Base-by-base conservation (phyloP, 2,888 invertebrate genomes). In the Leptinotarsa haldemani region DNA sequence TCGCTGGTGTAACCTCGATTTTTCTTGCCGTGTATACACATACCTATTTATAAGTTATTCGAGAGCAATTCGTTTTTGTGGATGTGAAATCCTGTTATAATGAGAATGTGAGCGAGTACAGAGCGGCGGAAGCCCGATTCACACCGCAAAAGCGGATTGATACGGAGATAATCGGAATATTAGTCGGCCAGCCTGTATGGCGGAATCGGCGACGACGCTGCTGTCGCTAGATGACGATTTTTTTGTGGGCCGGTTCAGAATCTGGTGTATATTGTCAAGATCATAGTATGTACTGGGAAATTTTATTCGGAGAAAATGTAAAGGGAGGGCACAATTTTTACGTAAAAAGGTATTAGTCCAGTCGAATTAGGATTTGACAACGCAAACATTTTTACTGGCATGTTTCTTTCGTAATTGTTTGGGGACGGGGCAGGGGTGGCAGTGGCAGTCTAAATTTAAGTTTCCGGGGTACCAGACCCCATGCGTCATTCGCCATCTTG, bases 21-120 rank as follows among this genome's bases (percentile, higher is more conserved):
- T 61, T 61, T 61, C 61, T 61, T 61, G 61, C 22, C 56, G 56
- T 30, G 40, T 61, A 30, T 40, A 61, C 40, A 40, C 61, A 25
- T 25, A 61, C 61, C 61, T 61, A 61, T 61, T 61, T 61, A 61
- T 61, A 61, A 61, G 61, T 61, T 61, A 61, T 61, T 61, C 40
- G 61, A 61, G 61, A 61, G 61, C 61, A 40, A 61, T 61, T 61
- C 61, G 61, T 61, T 61, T 61, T 61, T 61, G 61, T 61, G 25
- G 40, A 61, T 61, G 30, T 61, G 61, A 61, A 61, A 61, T 61
- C 61, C 30, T 61, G 56, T 56, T 56, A 56, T 56, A 56, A 56
- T 56, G 56, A 61, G 61, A 40, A 61, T 61, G 61, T 61, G 40
- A 61, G 61, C n/a, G 40, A 40, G 61, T 30, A 61, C 30, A 22